A percentile compares a stretch with the other conserved stretches of the same genome.
Conservation (phyloP, 2,888 invertebrate species). For the Drosophila longiperda region DNA sequence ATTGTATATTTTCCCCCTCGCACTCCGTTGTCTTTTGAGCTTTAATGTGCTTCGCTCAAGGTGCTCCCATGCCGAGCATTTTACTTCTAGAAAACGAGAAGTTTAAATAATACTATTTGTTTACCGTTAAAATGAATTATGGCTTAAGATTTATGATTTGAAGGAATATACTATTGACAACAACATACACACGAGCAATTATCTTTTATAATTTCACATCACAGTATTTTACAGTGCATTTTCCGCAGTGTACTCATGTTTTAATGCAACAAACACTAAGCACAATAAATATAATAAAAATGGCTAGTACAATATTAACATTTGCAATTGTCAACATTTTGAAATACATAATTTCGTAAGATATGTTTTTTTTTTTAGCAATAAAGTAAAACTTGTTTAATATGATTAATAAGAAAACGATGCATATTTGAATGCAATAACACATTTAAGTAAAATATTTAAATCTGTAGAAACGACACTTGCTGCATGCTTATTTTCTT, state of each 20-base stretch:
- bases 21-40: conserved; percentile 47
- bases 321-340: neutral
- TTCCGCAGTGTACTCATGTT: neutral
- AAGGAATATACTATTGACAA: neutral
- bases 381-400: too few species aligned
- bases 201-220: neutral
- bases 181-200: neutral
- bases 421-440: neutral
- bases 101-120: neutral
- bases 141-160: neutral
- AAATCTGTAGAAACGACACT: neutral
- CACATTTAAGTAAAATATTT: neutral
- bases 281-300: neutral
- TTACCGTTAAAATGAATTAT: neutral
- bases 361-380: too few species aligned
- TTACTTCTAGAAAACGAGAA: neutral
- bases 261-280: neutral
- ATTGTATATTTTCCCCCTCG: conserved; percentile 22
- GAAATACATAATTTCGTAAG: neutral
- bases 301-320: neutral
- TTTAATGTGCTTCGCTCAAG: conserved; percentile 27
- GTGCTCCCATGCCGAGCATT: neutral
- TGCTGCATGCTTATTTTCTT: neutral
- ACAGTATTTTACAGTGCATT: neutral
- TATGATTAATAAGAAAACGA: neutral